These are phyloP conservation scores for Larimichthys crocea DNA, from an alignment of 2,113 vertebrate species.

Conservation along the genomic window DNA sequence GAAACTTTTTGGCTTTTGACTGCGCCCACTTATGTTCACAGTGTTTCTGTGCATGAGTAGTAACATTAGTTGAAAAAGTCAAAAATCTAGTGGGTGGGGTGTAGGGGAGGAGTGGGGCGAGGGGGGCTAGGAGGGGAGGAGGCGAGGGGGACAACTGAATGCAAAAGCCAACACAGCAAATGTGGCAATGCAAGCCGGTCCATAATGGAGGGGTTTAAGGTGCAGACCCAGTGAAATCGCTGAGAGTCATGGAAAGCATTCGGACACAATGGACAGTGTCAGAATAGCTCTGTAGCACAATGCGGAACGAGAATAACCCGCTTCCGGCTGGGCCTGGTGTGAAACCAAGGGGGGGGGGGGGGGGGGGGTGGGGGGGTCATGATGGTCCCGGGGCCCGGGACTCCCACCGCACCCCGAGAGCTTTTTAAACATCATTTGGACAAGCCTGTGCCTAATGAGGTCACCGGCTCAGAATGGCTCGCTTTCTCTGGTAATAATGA, in stretches of 20 bases:
- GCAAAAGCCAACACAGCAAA: conserved; percentile 82
- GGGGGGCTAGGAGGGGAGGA: background rate
- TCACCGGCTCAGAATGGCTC: conserved; percentile 59
- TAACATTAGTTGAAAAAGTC: conserved; percentile 39
- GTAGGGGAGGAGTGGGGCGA: background rate
- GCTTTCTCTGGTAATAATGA: conserved; percentile 49
- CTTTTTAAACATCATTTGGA: conserved; percentile 68
- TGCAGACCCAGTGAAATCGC: conserved; percentile 69
- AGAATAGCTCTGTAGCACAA: conserved; percentile 70
- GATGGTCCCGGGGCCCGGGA: conserved; percentile 62
- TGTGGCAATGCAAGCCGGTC: conserved; percentile 26
- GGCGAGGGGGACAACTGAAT: conserved; percentile 62
- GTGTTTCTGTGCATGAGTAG: background rate
- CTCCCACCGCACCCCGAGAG: conserved; percentile 59
- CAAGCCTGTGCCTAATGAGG: conserved; percentile 64
- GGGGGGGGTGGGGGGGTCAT: conserved; percentile 27
- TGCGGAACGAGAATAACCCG: conserved; percentile 62
- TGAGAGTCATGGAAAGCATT: conserved; percentile 78
- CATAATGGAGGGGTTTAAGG: conserved; percentile 81
- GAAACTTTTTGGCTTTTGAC: background rate
- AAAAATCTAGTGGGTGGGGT: background rate
- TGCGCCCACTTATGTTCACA: background rate
- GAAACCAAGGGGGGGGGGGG: conserved; percentile 36
- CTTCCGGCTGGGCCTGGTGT: conserved; percentile 61
- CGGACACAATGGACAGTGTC: conserved; percentile 59